Evolutionary conservation across 2,797 vertebrate genomes (phyloP).

Genomic region (Cetoscarus ocellatus): DNA sequence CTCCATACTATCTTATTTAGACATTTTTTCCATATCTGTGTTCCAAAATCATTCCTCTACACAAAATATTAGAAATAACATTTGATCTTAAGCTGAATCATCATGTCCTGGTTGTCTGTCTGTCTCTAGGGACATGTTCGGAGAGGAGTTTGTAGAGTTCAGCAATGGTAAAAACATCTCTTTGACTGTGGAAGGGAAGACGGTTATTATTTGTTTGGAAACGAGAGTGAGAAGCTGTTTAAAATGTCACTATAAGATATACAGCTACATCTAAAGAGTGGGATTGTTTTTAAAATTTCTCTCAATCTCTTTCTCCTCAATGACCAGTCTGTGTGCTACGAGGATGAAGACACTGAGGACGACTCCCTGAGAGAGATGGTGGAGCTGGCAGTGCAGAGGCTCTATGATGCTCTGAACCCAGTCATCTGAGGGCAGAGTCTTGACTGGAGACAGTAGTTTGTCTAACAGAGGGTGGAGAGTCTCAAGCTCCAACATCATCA

Average conservation of each 20-base stretch:
- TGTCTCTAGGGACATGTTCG: conserved; percentile 91
- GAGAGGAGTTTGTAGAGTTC: conserved; percentile 90
- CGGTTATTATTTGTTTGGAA: conserved; percentile 84
- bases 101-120: background rate
- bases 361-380: conserved; percentile 94
- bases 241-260: background rate
- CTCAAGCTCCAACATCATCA: background rate
- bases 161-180: conserved; percentile 84
- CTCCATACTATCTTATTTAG: background rate
- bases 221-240: conserved; percentile 70
- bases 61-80: too few relatives aligned
- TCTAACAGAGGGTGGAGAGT: background rate
- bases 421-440: conserved; percentile 65
- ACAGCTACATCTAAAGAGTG: background rate
- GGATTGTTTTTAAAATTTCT: background rate
- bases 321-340: conserved; percentile 86
- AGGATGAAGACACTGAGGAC: conserved; percentile 89
- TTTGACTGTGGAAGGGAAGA: conserved; percentile 90
- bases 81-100: too few relatives aligned
- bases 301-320: background rate
- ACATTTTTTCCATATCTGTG: background rate
- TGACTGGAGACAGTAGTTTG: background rate
- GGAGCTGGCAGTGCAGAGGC: conserved; percentile 91
- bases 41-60: too few relatives aligned
- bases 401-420: conserved; percentile 91